Percentiles rank a stretch among this genome's conserved stretches.
Evolutionary conservation across 2,888 invertebrate genomes (phyloP).

Genomic region (Tuberolachnus salignus): DNA sequence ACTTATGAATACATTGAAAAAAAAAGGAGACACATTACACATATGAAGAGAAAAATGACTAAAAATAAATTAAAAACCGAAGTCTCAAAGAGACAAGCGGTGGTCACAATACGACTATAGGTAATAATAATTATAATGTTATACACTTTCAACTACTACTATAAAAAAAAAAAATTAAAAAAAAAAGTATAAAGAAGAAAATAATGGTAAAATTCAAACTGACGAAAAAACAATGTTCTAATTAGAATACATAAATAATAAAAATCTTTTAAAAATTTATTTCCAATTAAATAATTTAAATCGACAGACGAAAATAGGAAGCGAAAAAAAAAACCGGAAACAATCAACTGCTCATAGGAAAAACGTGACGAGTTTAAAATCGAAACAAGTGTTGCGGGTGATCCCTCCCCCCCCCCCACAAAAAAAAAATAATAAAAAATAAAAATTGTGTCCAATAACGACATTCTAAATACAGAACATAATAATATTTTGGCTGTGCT

Average conservation of each 20-base stretch:
- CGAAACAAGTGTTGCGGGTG: conserved; percentile 2
- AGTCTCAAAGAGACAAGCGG: background rate
- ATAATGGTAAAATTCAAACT: no score
- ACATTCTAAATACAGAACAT: conserved; percentile 16
- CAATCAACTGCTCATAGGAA: background rate
- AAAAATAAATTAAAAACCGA: background rate
- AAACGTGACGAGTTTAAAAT: background rate
- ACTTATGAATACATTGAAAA: background rate
- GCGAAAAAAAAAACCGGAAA: background rate
- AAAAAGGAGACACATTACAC: background rate
- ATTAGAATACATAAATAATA: no score
- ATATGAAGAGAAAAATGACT: background rate
- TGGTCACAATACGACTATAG: no score
- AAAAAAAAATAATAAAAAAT: no score
- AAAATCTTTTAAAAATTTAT: no score
- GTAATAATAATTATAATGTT: no score
- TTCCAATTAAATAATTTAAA: no score
- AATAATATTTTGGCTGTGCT: background rate
- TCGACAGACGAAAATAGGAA: background rate
- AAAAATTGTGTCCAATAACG: background rate
- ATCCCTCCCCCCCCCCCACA: no score
- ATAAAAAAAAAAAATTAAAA: no score
- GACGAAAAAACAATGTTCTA: no score
- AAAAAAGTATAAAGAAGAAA: no score
- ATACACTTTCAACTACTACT: no score